phyloP scores from a whole-genome alignment of 2,113 vertebrate species.

The Cranoglanis bouderius region DNA sequence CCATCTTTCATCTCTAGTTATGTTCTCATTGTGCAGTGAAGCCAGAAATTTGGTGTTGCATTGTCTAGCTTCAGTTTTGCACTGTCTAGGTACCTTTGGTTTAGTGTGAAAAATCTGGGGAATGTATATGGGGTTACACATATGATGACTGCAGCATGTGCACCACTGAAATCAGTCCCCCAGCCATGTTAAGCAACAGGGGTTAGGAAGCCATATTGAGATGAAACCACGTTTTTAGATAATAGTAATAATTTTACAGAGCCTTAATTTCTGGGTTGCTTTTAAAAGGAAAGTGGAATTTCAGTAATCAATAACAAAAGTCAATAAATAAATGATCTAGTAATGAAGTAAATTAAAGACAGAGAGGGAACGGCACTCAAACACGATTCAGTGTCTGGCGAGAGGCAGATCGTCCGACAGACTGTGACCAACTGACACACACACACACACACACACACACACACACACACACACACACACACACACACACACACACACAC shows the following conservation, averaged over 20 bases:
- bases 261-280: not conserved
- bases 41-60: not conserved
- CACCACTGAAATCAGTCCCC: slow-evolving; percentile 49
- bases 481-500: slow-evolving; percentile 22
- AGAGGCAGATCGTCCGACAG: slow-evolving; percentile 35
- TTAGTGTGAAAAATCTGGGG: slow-evolving; percentile 20
- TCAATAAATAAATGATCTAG: slow-evolving; percentile 3
- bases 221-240: not conserved
- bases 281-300: not conserved
- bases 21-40: not conserved
- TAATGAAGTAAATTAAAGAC: not conserved
- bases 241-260: not conserved
- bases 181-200: slow-evolving; percentile 13
- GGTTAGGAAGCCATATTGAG: slow-evolving; percentile 45
- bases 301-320: not conserved
- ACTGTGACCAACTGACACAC: slow-evolving; percentile 46
- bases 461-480: slow-evolving; percentile 36
- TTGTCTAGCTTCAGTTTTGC: no score
- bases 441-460: slow-evolving; percentile 36
- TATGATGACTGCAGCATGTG: slow-evolving; percentile 45
- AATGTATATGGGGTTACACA: slow-evolving; percentile 45
- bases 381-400: slow-evolving; percentile 39
- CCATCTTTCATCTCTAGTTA: not conserved
- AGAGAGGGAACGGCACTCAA: slow-evolving; percentile 28
- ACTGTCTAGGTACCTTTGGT: not conserved